Conservation (phyloP, 92 coral and sea anemone genomes). For the Epizoanthus stellaris region DNA sequence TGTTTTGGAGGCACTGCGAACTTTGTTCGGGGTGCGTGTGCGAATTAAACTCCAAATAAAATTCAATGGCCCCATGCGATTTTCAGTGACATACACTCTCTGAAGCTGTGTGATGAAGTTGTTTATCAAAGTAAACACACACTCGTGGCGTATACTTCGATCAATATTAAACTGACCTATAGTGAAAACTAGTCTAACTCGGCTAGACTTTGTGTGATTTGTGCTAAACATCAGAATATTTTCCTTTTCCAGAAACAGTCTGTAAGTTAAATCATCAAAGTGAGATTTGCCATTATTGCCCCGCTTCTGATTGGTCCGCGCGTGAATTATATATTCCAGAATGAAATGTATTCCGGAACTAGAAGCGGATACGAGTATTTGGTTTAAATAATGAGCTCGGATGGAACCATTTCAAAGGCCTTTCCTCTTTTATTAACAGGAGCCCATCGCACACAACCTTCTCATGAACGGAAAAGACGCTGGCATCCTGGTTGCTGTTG, state of each 20-base stretch:
- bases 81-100: too few relatives aligned
- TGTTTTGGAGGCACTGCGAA: not conserved
- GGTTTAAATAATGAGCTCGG: conserved; percentile 66
- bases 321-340: conserved; percentile 72
- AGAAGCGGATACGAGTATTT: conserved; percentile 90
- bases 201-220: too few relatives aligned
- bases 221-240: not conserved
- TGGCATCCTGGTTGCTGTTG: conserved; percentile 23
- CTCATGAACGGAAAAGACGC: conserved; percentile 45
- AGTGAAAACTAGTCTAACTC: too few relatives aligned
- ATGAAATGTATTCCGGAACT: conserved; percentile 94
- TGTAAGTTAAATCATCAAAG: conserved; percentile 67
- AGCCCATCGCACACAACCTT: conserved; percentile 15
- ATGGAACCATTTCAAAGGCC: conserved; percentile 71
- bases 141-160: too few relatives aligned
- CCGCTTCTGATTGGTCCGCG: conserved; percentile 64
- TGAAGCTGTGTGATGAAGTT: too few relatives aligned
- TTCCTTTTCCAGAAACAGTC: conserved; percentile 11
- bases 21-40: too few relatives aligned
- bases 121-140: too few relatives aligned
- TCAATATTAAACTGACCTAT: too few relatives aligned
- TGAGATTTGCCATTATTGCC: conserved; percentile 74
- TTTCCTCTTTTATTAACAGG: conserved; percentile 45
- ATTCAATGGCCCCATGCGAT: too few relatives aligned
- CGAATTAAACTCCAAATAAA: too few relatives aligned